phyloP scores from a whole-genome alignment of 1,140 invertebrate species.

The Hormaphis cornu region DNA sequence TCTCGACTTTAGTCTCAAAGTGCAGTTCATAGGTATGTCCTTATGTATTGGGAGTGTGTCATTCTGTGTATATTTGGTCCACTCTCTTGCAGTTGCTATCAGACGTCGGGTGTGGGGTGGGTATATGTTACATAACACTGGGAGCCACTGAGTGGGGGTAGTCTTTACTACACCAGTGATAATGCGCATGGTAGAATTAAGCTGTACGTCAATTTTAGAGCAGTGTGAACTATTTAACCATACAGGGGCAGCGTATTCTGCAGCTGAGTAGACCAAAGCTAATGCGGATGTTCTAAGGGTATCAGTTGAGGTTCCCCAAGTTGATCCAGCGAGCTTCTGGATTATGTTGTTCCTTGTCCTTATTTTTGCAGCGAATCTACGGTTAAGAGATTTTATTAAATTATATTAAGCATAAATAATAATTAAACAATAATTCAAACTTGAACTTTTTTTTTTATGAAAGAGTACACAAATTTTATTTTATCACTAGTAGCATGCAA shows the following conservation, averaged over 20 bases:
- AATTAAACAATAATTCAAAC: no score
- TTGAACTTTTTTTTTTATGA: no score
- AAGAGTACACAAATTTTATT: no score
- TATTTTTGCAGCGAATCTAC: conserved; percentile 12
- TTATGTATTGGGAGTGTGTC: neutral
- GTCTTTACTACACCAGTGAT: neutral
- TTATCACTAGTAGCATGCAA: no score
- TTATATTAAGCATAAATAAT: no score
- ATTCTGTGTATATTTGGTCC: neutral
- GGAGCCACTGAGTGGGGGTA: neutral
- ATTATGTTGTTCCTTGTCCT: conserved; percentile 4
- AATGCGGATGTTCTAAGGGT: neutral
- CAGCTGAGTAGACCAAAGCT: conserved; percentile 3
- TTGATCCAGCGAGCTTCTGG: conserved; percentile 14
- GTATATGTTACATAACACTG: neutral
- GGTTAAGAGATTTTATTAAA: no score
- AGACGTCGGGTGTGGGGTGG: neutral
- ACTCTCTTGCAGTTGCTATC: neutral
- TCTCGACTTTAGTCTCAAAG: neutral
- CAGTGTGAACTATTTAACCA: conserved; percentile 16
- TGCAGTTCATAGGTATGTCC: neutral
- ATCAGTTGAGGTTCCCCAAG: conserved; percentile 6
- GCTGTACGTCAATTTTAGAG: conserved; percentile 10
- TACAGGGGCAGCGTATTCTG: conserved; percentile 28
- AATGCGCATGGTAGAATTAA: conserved; percentile 3